Evolutionary conservation across 2,797 vertebrate species (phyloP).

Genomic region (Mallotus villosus): DNA sequence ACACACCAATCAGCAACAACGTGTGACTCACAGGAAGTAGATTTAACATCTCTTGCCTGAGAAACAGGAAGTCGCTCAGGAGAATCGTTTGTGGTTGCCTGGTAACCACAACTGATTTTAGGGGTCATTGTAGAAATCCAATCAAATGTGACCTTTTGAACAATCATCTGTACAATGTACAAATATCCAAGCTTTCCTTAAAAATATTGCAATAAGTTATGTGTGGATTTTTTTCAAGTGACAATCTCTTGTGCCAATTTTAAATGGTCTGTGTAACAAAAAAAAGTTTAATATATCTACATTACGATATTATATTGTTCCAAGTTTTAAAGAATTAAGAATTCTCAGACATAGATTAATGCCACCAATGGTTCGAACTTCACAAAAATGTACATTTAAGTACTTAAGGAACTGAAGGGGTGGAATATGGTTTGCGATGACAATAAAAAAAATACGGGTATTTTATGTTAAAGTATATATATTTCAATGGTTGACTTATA

Average conservation of each 20-base stretch:
- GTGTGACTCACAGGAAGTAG: neutral
- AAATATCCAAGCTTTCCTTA: neutral
- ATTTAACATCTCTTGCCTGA: neutral
- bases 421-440: conserved; percentile 10
- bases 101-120: neutral
- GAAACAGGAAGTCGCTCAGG: neutral
- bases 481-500: conserved; percentile 6
- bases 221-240: conserved; percentile 15
- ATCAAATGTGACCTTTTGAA: neutral
- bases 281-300: conserved; percentile 37
- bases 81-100: neutral
- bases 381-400: conserved; percentile 11
- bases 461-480: conserved; percentile 4
- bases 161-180: conserved; percentile 4
- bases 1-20: conserved; percentile 8
- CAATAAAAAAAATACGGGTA: neutral
- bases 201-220: conserved; percentile 6
- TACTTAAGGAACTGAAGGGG: conserved; percentile 8
- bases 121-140: neutral
- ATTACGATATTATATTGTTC: conserved; percentile 1
- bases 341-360: conserved; percentile 17
- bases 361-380: conserved; percentile 22
- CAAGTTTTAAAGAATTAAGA: no score
- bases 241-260: conserved; percentile 43
- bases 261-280: conserved; percentile 6